Base-by-base conservation (phyloP, 1,140 invertebrate species). In the Drosophila repleta region DNA sequence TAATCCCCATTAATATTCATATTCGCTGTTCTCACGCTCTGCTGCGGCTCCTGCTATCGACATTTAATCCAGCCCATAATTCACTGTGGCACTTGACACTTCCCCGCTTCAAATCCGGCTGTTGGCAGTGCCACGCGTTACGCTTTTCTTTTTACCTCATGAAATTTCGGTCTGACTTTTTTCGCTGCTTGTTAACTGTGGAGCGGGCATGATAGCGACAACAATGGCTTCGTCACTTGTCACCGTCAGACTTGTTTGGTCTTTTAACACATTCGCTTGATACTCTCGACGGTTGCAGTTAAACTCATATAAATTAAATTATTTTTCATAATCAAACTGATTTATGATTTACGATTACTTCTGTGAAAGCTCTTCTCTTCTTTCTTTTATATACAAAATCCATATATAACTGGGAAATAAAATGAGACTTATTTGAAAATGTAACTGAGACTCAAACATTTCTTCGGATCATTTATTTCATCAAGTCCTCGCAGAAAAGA, bases 51-150 rank as follows among this genome's bases (percentile, higher is more conserved):
- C 49, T 62, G 55, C 63, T 46, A 58, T 53, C 55, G 63, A 71
- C 80, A 64, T 66, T 74, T 66, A 79, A 79, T 83, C 76, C 72
- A 43, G 43, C 63, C 51, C 29, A 74, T 79, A 76, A 68, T 71
- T 79, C 62, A 70, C 35, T 13, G 0, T 20, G 29, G n/a, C 62
- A 43, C 51, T 43, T 57, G 52, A 65, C 62, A 58, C 48, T 53
- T 46, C 41, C 6, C 11, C 20, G 24, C 26, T 41, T 56, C n/a
- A 46, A 60, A 46, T 53, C 35, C 20, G 20, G 32, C n/a, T n/a
- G 32, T 7, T 39, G 45, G 46, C 39, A 8, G 17, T 43, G 17
- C 24, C 17, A 29, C 8, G n/a, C 24, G 53, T 32, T 35, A 11
- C 11, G 11, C 32, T 13, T 5, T n/a, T n/a, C 13, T 26, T 18